These are phyloP conservation scores for Pyrochroa serraticornis DNA, from an alignment of 2,888 invertebrate genomes.

Conservation along the genomic window DNA sequence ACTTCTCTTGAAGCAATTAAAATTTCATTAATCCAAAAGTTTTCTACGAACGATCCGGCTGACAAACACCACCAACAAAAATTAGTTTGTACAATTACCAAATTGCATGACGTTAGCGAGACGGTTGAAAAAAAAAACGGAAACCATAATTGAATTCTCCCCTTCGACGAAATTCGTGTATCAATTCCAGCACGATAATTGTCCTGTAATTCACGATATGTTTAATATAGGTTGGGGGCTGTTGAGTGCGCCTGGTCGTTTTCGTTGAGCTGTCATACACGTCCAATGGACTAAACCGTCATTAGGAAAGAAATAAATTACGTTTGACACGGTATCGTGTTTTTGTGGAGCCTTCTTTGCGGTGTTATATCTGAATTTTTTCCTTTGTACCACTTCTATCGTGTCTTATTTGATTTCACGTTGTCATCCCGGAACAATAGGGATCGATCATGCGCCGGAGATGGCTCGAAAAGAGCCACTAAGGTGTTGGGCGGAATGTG, in stretches of 20 bases:
- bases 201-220: conserved; percentile 8
- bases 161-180: conserved; percentile 12
- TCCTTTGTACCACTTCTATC: conserved; percentile 16
- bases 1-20: conserved; percentile 21
- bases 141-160: conserved; percentile 16
- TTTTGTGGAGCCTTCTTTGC: conserved; percentile 14
- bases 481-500: conserved; percentile 16
- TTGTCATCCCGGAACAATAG: conserved; percentile 24
- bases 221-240: background rate
- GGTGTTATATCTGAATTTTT: conserved; percentile 17
- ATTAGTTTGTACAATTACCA: conserved; percentile 27
- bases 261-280: no score
- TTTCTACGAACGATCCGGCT: conserved; percentile 12
- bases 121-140: conserved; percentile 12
- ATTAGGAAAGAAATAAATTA: conserved; percentile 22
- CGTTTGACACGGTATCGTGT: conserved; percentile 16
- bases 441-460: conserved; percentile 27
- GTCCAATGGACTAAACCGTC: conserved; percentile 11
- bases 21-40: conserved; percentile 19
- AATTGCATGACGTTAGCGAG: conserved; percentile 24
- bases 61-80: conserved; percentile 25
- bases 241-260: conserved; percentile 2
- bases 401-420: conserved; percentile 24
- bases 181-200: conserved; percentile 13
- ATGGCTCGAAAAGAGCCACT: conserved; percentile 4